These are phyloP conservation scores for Platalea minor DNA, from an alignment of 2,797 vertebrate species.

Conservation along the genomic window DNA sequence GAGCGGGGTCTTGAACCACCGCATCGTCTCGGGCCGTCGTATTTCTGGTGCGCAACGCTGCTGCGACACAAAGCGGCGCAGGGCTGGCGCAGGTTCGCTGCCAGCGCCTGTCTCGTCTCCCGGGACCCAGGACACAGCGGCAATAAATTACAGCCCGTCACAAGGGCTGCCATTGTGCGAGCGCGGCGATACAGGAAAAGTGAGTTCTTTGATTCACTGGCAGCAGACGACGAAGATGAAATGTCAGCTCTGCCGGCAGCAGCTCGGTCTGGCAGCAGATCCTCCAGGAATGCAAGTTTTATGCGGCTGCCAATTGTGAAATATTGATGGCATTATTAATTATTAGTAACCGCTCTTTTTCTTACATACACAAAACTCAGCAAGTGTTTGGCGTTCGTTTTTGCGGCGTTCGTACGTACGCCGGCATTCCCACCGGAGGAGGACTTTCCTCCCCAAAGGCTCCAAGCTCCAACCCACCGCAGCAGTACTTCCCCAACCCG, in stretches of 20 bases:
- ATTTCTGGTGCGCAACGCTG: not conserved
- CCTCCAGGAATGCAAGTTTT: not conserved
- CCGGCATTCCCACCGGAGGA: fast-evolving
- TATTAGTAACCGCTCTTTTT: not conserved
- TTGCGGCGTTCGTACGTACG: fast-evolving
- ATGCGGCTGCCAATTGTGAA: not conserved
- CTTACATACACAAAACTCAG: not conserved
- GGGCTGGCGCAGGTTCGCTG: not conserved
- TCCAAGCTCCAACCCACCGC: fast-evolving
- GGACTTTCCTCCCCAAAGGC: not conserved
- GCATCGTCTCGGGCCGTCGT: not conserved
- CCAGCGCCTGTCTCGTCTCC: not conserved
- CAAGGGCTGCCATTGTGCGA: not conserved
- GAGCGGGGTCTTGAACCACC: not conserved
- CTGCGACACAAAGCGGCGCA: not conserved
- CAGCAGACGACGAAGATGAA: not conserved
- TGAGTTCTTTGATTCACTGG: not conserved
- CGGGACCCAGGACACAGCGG: not conserved
- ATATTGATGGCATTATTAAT: not conserved
- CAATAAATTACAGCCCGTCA: not conserved
- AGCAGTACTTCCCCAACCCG: not conserved
- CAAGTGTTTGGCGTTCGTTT: not conserved
- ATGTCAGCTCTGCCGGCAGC: not conserved
- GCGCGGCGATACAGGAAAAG: not conserved
- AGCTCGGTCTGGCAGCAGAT: not conserved